These are phyloP conservation scores for Microctenopoma lineatum DNA, from an alignment of 2,797 vertebrate genomes.

Conservation along the genomic window DNA sequence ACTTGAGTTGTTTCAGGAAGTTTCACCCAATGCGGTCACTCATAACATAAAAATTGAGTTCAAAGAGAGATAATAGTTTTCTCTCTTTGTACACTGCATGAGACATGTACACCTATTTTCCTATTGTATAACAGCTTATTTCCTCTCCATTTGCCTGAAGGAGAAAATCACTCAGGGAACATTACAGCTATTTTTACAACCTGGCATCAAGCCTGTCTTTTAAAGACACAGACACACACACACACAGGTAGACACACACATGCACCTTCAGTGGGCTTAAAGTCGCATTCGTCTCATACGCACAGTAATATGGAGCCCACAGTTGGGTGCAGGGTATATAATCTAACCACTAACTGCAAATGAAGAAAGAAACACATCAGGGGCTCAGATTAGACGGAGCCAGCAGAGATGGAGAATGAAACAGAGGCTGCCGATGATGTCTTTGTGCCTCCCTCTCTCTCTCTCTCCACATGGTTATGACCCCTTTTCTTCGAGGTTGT, in stretches of 20 bases:
- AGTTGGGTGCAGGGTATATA: slow-evolving; percentile 48
- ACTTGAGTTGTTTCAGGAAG: not conserved
- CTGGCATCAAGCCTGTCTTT: slow-evolving; percentile 11
- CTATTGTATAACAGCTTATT: slow-evolving; percentile 34
- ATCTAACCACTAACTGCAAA: slow-evolving; percentile 67
- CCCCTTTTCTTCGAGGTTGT: slow-evolving; percentile 36
- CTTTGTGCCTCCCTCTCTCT: slow-evolving; percentile 17
- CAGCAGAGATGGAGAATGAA: slow-evolving; percentile 63
- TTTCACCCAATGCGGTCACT: slow-evolving; percentile 5
- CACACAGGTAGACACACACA: slow-evolving; percentile 10
- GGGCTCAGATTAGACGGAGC: slow-evolving; percentile 59
- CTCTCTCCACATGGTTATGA: slow-evolving; percentile 34
- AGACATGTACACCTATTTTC: slow-evolving; percentile 32
- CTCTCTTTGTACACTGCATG: not conserved
- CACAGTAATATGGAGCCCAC: slow-evolving; percentile 32
- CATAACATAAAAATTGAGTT: not conserved
- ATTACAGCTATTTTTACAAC: slow-evolving; percentile 52
- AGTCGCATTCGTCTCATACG: slow-evolving; percentile 8
- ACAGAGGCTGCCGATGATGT: slow-evolving; percentile 38
- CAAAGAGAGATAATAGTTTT: slow-evolving; percentile 17
- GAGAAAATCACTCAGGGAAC: slow-evolving; percentile 52
- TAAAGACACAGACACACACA: slow-evolving; percentile 16
- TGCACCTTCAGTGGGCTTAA: not conserved
- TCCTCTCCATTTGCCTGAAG: slow-evolving; percentile 29
- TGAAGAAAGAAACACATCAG: slow-evolving; percentile 66